These are phyloP conservation scores for Chamaea fasciata DNA, from an alignment of 2,113 vertebrate genomes.

Conservation along the genomic window DNA sequence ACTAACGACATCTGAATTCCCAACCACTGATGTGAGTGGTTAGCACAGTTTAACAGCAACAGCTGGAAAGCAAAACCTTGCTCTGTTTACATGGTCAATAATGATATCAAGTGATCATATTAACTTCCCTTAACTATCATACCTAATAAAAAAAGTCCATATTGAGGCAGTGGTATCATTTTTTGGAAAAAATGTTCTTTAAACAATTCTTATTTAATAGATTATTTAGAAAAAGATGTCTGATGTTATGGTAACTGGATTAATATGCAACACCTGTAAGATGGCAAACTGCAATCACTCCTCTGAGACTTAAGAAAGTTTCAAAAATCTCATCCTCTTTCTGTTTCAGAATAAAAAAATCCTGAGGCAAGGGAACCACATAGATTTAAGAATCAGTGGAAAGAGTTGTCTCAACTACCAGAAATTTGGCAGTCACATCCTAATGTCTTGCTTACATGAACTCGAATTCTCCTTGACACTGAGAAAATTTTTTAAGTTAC, in stretches of 20 bases:
- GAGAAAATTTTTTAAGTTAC: background rate
- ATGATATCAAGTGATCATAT: background rate
- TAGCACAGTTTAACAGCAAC: background rate
- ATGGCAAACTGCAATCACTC: background rate
- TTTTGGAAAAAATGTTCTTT: background rate
- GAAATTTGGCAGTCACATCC: background rate
- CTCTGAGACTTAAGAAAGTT: background rate
- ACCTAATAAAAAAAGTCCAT: background rate
- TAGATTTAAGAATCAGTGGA: background rate
- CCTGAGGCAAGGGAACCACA: background rate
- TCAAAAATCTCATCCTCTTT: background rate
- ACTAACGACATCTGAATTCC: background rate
- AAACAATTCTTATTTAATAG: background rate
- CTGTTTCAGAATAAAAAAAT: background rate
- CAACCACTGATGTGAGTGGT: fast-evolving
- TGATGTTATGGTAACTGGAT: background rate
- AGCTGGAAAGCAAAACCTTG: background rate
- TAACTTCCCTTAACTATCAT: background rate
- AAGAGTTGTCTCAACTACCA: background rate
- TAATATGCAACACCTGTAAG: background rate
- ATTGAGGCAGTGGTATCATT: background rate
- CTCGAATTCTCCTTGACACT: background rate
- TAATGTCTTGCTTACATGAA: background rate
- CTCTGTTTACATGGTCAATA: background rate
- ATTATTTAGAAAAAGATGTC: background rate